Percentiles rank a stretch among this genome's conserved stretches.
These are phyloP conservation scores for Tridacna gigas DNA, from an alignment of 2,888 invertebrate species.

Conservation along the genomic window DNA sequence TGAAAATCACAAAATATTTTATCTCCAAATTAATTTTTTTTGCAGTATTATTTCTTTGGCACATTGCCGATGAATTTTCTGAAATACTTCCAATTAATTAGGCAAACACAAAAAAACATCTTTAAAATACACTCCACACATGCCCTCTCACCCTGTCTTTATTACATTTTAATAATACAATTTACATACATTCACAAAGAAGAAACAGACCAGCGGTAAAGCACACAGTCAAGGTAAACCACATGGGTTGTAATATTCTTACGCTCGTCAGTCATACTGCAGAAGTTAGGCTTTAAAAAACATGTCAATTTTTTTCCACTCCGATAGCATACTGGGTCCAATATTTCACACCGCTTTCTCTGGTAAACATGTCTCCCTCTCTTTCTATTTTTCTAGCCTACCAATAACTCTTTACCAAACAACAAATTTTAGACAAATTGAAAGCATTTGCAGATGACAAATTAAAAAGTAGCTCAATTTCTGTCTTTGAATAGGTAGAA, in stretches of 20 bases:
- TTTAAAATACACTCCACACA: neutral
- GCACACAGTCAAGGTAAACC: neutral
- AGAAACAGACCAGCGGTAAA: neutral
- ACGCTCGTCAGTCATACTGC: neutral
- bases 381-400: too few relatives aligned
- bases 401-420: too few relatives aligned
- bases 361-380: too few relatives aligned
- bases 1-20: neutral
- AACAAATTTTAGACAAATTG: too few relatives aligned
- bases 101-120: neutral
- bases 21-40: slow-evolving; percentile 1
- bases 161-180: slow-evolving; percentile 12
- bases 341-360: too few relatives aligned
- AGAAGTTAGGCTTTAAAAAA: neutral
- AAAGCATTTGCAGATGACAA: too few relatives aligned
- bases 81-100: slow-evolving; percentile 11
- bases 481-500: too few relatives aligned
- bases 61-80: slow-evolving; percentile 4
- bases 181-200: slow-evolving; percentile 14
- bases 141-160: neutral
- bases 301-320: slow-evolving; percentile 4
- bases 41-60: neutral
- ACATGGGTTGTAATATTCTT: neutral
- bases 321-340: neutral
- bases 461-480: too few relatives aligned